These are phyloP conservation scores for Polylopha cassiicola DNA, from an alignment of 2,888 invertebrate species.

Conservation along the genomic window DNA sequence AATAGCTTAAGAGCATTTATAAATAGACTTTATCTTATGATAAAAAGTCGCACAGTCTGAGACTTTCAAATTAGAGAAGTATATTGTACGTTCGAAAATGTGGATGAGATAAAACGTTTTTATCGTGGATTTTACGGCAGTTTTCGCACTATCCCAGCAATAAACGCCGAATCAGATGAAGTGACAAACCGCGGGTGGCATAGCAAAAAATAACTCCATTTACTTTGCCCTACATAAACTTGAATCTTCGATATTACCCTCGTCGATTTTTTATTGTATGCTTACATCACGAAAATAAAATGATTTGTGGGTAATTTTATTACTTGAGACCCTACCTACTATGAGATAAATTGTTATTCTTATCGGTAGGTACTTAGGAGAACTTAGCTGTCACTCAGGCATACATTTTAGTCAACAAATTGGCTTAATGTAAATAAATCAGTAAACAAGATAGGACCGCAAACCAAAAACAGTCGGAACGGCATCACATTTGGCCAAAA, in stretches of 20 bases:
- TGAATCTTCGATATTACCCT: constrained; percentile 33
- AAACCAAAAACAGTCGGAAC: constrained; percentile 27
- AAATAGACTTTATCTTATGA: too few species aligned
- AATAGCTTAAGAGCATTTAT: too few species aligned
- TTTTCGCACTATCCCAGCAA: constrained; percentile 60
- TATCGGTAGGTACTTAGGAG: too few species aligned
- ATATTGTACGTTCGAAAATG: constrained; percentile 53
- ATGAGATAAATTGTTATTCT: too few species aligned
- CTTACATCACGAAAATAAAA: constrained; percentile 20
- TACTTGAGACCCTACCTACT: too few species aligned
- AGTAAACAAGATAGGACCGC: not conserved
- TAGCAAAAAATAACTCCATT: constrained; percentile 55
- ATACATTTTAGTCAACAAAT: too few species aligned
- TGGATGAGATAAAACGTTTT: constrained; percentile 56
- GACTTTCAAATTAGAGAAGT: constrained; percentile 41
- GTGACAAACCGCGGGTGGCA: constrained; percentile 54
- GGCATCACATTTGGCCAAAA: constrained; percentile 40
- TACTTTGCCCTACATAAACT: constrained; percentile 45
- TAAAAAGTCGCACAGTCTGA: constrained; percentile 1
- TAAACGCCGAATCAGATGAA: constrained; percentile 67
- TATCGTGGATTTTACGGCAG: constrained; percentile 65
- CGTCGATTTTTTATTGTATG: constrained; percentile 24
- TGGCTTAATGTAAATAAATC: constrained; percentile 1
- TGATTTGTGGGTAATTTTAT: constrained; percentile 16
- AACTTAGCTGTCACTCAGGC: too few species aligned